These are phyloP conservation scores for Dexiosoma caninum DNA, from an alignment of 2,888 invertebrate species.

Conservation along the genomic window DNA sequence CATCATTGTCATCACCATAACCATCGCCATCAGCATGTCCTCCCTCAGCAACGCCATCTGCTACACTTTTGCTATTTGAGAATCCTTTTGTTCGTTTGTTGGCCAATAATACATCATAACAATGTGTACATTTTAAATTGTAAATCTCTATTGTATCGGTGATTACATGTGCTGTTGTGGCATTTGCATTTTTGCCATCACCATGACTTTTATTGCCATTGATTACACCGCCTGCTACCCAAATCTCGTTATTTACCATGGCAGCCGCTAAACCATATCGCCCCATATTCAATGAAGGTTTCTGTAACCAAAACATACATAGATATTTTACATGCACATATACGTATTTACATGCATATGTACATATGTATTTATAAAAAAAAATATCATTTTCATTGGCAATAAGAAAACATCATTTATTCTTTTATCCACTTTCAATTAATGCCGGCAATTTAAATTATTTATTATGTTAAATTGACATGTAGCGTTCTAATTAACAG, in stretches of 20 bases:
- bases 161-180: slow-evolving; percentile 62
- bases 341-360: background rate
- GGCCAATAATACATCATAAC: slow-evolving; percentile 49
- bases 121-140: slow-evolving; percentile 59
- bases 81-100: slow-evolving; percentile 31
- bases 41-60: background rate
- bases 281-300: slow-evolving; percentile 67
- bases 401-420: slow-evolving; percentile 10
- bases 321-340: too few species aligned
- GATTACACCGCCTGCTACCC: slow-evolving; percentile 86
- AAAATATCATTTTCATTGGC: background rate
- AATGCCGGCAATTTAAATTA: slow-evolving; percentile 38
- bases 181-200: slow-evolving; percentile 31
- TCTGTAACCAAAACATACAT: slow-evolving; percentile 61
- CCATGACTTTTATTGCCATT: slow-evolving; percentile 41
- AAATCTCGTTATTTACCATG: slow-evolving; percentile 78
- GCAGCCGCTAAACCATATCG: slow-evolving; percentile 69
- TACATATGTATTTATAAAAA: too few species aligned
- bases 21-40: background rate
- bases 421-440: slow-evolving; percentile 21
- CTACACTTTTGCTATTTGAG: background rate
- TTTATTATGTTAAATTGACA: slow-evolving; percentile 10
- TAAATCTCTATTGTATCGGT: slow-evolving; percentile 68
- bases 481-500: slow-evolving; percentile 3
- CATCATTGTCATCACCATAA: background rate